Evolutionary conservation across 1,140 invertebrate species (phyloP), one percentile per base, ranked within the genome.

Genomic region (Cherax quadricarinatus): DNA sequence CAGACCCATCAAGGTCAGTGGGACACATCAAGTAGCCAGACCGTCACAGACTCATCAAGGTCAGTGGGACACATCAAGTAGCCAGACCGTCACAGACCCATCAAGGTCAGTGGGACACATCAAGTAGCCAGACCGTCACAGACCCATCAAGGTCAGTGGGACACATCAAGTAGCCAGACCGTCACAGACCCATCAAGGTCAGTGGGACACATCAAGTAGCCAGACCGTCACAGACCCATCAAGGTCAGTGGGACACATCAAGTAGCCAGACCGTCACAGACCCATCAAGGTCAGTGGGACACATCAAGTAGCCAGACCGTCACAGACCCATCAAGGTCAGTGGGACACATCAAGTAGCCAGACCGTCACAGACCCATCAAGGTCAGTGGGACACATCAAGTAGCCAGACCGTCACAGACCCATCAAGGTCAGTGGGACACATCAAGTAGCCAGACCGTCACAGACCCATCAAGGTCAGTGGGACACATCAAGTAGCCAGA

Each of bases 11-110:
- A n/a, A n/a, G n/a, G n/a, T n/a, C n/a, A n/a, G n/a, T n/a, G n/a
- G n/a, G n/a, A n/a, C n/a, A n/a, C 4, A 73, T 86, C 60, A 86
- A 86, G 57, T n/a, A 86, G 41, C 84, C 84, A 30, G 84, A 86
- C 12, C 84, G n/a, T 24, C 60, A 24, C 16, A 86, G 84, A 70
- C 84, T 60, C 30, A n/a, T n/a, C n/a, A n/a, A n/a, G n/a, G n/a
- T n/a, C n/a, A n/a, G n/a, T n/a, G n/a, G n/a, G n/a, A n/a, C n/a
- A n/a, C 4, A 73, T 86, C 60, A 86, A 86, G 57, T n/a, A 86
- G 41, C 84, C 84, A 30, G 84, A 86, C 12, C 84, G n/a, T 24
- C 60, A 24, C 16, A 86, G 84, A 70, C 84, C 84, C 30, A n/a
- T n/a, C n/a, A n/a, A n/a, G n/a, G n/a, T n/a, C n/a, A n/a, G n/a